Evolutionary conservation across 2,113 vertebrate genomes (phyloP), one percentile per base, ranked within the genome.

Genomic region (Mustelus asterias): DNA sequence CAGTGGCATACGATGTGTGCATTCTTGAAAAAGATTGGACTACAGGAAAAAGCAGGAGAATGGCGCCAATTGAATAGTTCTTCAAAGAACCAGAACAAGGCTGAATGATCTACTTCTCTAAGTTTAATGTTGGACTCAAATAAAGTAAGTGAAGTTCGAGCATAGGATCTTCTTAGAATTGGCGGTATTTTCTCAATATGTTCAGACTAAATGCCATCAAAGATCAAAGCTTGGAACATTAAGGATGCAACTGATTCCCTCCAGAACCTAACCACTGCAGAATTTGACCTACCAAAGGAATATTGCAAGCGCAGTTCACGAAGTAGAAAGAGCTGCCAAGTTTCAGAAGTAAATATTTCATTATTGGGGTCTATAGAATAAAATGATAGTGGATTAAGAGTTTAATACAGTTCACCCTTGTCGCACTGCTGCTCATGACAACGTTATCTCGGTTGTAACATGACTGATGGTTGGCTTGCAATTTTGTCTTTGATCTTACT

Each of bases 161-260:
- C 67, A 18, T 33, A 48, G 22, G 14, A 33, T 76, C 69, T 72
- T 67, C 2, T 70, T 54, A 95, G 41, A 72, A 95, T 72, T 26
- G 1, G 14, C 6, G 24, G 44, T 29, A 13, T 48, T 54, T 95
- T 72, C 41, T 70, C 41, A 54, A 76, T 41, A 6, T 54, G 44
- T 76, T 8, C 5, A 48, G 41, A 95, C 72, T 33, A 76, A 95
- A 54, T 54, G 89, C n/a, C 89, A 95, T 95, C 37, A 22, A 95
- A 95, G 67, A 72, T 95, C 67, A 95, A 95, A 95, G 94, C 69
- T 72, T 76, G 94, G 94, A 95, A 95, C 41, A 76, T 76, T 72
- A 72, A 33, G 44, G 24, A 76, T 54, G 26, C 41, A 48, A 33
- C 41, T 72, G 3, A 70, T 54, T 72, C 26, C 63, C 94, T 54